Evolutionary conservation across 1,140 invertebrate species (phyloP), one percentile per base, ranked within the genome.

Genomic region (Pectinophora gossypiella): DNA sequence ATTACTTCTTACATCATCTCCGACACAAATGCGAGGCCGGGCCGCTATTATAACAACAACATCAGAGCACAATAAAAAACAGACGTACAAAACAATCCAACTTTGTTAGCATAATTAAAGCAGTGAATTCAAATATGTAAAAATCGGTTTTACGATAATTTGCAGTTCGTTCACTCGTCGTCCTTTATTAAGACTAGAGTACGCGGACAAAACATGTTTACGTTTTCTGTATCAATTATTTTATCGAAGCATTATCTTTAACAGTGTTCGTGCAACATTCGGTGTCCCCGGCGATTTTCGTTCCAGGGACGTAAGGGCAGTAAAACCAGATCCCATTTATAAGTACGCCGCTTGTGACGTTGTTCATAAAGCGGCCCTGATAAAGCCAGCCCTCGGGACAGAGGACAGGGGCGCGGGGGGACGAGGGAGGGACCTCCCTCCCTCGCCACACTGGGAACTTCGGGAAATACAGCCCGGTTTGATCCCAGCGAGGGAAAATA

Each of bases 371-470:
- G 64, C 58, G 50, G 23, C 56, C 52, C 59, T 65, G 61, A 69
- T 68, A 72, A 73, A 73, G 59, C 58, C 55, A 59, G 61, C 68
- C 61, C 62, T 61, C 49, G 55, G 64, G 62, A 64, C 55, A 61
- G 49, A 49, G 56, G 56, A 51, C 40, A 35, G 48, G 53, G 54
- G 44, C 47, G 35, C 47, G 23, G 19, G 13, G 42, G 42, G 4
- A 43, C 6, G 20, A 10, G 15, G 18, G 3, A 44, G 42, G 18
- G 42, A 20, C 36, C 12, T 13, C 12, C 27, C 22, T 23, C 4
- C 22, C 27, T n/a, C n/a, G n/a, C n/a, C n/a, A n/a, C n/a, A n/a
- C 36, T 40, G 16, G 13, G 10, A 40, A 40, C 36, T 40, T 40
- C 7, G 15, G 16, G 15, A 38, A 27, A 27, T 27, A 18, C 16